Base-by-base conservation (phyloP, 2,113 vertebrate genomes). In the Orthonyx spaldingii region DNA sequence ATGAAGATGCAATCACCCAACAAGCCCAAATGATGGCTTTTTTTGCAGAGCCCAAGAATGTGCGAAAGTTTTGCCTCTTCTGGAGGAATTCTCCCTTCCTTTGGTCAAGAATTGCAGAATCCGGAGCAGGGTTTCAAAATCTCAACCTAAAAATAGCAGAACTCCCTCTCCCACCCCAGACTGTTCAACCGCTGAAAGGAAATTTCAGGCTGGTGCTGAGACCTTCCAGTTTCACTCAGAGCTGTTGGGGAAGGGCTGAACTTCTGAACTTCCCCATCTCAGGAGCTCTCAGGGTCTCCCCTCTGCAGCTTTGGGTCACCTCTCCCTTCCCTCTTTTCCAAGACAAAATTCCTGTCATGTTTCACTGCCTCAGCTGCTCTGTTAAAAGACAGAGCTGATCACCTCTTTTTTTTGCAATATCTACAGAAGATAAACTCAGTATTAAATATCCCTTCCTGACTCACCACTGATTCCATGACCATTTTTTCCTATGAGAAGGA, bases 161-260 rank as follows among this genome's bases (percentile, higher is more conserved):
- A 65, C 22, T 82, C 13, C 41, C 41, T 64, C 63, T 84, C 57
- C 52, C 65, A 82, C 18, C 41, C 28, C 42, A 47, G 60, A 42
- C 0, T 11, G 47, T 30, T 52, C 19, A 19, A 33, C 35, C 46
- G 56, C 33, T 6, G 57, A 52, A n/a, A 63, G 0, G 3, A 65
- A 22, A 47, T n/a, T 47, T 69, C 87, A 72, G 84, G 49, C 46
- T 57, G 49, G 8, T 37, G 32, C 3, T 68, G 84, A 69, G 32
- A 72, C 33, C 49, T 61, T 8, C 35, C 88, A 63, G 13, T 32
- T 74, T 27, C 47, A 32, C 80, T 46, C 33, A 28, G 10, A 35
- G 11, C 13, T 26, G 26, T 0, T 32, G 64, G 23, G 63, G 55
- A 77, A 69, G 4, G 17, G 66, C 74, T 76, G 46, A 75, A 49